Conservation (phyloP, 2,113 vertebrate genomes). For the Malurus elegans region DNA sequence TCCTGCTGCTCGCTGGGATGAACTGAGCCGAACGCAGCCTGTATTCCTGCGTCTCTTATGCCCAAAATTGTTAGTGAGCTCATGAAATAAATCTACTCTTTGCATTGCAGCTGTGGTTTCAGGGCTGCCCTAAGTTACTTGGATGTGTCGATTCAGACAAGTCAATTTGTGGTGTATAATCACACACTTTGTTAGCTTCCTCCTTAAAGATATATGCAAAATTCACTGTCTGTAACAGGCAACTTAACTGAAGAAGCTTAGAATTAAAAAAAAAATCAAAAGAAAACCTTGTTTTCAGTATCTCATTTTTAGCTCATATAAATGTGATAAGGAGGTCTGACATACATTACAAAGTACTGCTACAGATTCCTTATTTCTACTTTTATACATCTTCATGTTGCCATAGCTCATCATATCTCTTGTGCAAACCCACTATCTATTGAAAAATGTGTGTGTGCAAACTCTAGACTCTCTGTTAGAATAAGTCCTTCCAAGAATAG, state of each 20-base stretch:
- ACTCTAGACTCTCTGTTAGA: background rate
- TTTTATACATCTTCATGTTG: background rate
- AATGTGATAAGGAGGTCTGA: background rate
- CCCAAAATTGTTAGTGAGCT: rapidly evolving
- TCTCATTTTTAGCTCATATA: background rate
- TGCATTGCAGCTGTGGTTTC: background rate
- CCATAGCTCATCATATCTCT: background rate
- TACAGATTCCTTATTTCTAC: background rate
- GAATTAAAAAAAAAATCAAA: background rate
- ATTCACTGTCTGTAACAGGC: background rate
- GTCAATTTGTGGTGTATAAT: background rate
- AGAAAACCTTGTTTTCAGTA: background rate
- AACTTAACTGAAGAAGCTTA: background rate
- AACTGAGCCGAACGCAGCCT: rapidly evolving
- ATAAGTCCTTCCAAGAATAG: background rate
- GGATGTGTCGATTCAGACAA: background rate
- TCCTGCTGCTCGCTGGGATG: rapidly evolving
- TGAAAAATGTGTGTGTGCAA: background rate
- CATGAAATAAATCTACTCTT: background rate
- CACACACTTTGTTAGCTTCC: background rate
- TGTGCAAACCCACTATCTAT: background rate
- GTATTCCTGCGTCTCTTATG: rapidly evolving
- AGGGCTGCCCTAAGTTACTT: background rate
- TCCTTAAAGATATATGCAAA: background rate
- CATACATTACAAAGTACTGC: background rate